Base-by-base conservation (phyloP, 1,140 invertebrate species). In the Rhynchophorus ferrugineus region DNA sequence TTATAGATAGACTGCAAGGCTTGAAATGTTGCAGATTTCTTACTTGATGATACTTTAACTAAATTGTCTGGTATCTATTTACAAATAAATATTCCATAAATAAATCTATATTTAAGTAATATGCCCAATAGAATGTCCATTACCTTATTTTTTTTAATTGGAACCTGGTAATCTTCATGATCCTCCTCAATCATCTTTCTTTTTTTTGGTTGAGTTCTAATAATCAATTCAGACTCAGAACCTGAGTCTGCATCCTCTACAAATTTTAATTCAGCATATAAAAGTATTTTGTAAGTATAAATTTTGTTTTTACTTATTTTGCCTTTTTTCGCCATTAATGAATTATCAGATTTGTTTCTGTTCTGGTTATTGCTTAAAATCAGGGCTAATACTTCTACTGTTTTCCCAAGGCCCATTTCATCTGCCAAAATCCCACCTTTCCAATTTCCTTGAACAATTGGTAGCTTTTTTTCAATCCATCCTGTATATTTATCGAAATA, bases 401-500 rank as follows among this genome's bases (percentile, higher is more conserved):
- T 89, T 73, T 90, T 90, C 1, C 87, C 87, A 13, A 90, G 66
- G 7, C 87, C 87, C 87, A 90, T 91, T 71, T 90, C 87, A 71
- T 91, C 87, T 13, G 85, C 85, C 38, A 91, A 68, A 46, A 91
- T 87, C 3, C 87, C 87, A 44, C 87, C 85, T n/a, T 73, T 76
- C 29, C 72, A 69, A 19, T 71, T 34, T 1, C 49, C 2, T 8
- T 61, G 52, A 20, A 68, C 44, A 8, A 62, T 22, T 17, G 75
- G 75, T 55, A 62, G 61, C 8, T 63, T 54, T 17, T 57, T 47
- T 14, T 57, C 53, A 6, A 78, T 43, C 44, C 68, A 70, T 29
- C 76, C 76, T 14, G 65, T 65, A 60, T 68, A 72, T 61, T 70
- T 73, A 69, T 83, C 75, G 63, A 78, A 76, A 66, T 73, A 80